phyloP scores from a whole-genome alignment of 2,113 vertebrate genomes.

The Pitta sordida region DNA sequence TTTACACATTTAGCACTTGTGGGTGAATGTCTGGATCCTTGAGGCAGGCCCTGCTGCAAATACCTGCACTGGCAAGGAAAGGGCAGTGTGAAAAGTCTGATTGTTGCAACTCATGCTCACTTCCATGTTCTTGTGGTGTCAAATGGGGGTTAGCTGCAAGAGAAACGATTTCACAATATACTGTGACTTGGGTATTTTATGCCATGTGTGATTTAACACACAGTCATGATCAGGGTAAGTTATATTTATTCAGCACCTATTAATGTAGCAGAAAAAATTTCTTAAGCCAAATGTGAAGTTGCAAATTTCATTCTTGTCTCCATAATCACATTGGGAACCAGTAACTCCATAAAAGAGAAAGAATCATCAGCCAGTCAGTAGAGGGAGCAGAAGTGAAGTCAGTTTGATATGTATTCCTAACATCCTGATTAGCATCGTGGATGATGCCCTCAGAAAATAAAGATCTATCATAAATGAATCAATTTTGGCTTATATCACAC shows the following conservation, averaged over 20 bases:
- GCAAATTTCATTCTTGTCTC: background rate
- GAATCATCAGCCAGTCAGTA: background rate
- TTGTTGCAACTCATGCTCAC: background rate
- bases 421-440: background rate
- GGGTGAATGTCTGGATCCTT: background rate
- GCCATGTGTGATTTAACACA: background rate
- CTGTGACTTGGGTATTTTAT: background rate
- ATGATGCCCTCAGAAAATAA: background rate
- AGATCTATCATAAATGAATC: background rate
- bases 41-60: background rate
- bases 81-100: background rate
- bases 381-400: background rate
- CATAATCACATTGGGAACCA: background rate
- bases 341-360: background rate
- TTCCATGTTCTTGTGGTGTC: background rate
- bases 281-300: background rate
- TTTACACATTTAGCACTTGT: slow-evolving; percentile 5
- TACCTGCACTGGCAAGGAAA: background rate
- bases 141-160: background rate
- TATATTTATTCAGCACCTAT: background rate
- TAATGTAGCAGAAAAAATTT: background rate
- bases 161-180: background rate
- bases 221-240: background rate
- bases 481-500: background rate
- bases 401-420: background rate